Percentiles rank a stretch among this genome's conserved stretches.
Evolutionary conservation across 2,797 vertebrate species (phyloP).

Genomic region (Manis javanica): DNA sequence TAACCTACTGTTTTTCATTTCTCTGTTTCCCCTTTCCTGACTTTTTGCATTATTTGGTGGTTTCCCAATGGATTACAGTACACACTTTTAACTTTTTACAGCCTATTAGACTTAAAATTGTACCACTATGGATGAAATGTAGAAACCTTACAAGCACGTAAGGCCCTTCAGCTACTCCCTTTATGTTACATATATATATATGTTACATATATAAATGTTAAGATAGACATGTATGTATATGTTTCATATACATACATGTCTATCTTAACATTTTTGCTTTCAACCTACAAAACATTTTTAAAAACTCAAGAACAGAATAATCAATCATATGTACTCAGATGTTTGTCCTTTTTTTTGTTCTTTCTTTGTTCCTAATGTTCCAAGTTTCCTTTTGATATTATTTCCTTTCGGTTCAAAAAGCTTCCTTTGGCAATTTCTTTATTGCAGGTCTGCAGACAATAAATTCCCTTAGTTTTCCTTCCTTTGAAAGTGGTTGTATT

Average conservation of each 20-base stretch:
- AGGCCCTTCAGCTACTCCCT: neutral
- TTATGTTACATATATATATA: neutral
- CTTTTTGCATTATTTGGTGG: neutral
- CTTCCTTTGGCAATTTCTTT: neutral
- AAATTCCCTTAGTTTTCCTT: neutral
- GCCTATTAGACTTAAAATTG: constrained; percentile 26
- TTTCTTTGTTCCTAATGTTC: neutral
- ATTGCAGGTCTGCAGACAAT: neutral
- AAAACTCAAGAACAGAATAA: neutral
- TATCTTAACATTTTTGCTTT: neutral
- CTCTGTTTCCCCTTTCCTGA: neutral
- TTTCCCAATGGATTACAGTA: neutral
- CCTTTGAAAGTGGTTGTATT: neutral
- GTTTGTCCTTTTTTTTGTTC: neutral
- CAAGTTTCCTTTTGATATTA: neutral
- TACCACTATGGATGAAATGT: neutral
- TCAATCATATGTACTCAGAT: neutral
- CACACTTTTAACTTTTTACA: neutral
- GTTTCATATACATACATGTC: neutral
- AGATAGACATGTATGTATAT: neutral
- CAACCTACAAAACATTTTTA: neutral
- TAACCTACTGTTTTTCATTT: neutral
- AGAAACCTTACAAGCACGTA: neutral
- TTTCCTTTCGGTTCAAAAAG: neutral
- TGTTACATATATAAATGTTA: neutral